These are phyloP conservation scores for Delia radicum DNA, from an alignment of 1,140 invertebrate species.

Conservation along the genomic window DNA sequence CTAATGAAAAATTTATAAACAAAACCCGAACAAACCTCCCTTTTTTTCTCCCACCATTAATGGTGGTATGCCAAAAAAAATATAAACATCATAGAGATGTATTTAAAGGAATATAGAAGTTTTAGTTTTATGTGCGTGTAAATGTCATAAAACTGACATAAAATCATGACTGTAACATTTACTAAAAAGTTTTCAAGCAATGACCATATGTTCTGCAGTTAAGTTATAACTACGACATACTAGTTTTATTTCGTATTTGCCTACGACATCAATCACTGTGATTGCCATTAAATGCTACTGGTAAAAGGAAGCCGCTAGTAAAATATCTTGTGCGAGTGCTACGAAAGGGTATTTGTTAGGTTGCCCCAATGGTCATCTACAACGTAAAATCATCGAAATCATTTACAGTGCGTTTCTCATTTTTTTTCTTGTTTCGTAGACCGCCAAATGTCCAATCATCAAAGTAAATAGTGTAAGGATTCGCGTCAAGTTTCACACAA, in stretches of 20 bases:
- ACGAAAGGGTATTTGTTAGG: not conserved
- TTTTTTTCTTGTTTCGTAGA: not conserved
- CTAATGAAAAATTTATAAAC: not conserved
- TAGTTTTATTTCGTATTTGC: not conserved
- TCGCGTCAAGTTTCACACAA: slow-evolving; percentile 1
- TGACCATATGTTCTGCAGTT: not conserved
- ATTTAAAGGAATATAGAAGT: not conserved
- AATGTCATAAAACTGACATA: slow-evolving; percentile 21
- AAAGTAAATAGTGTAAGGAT: not conserved
- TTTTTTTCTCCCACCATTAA: too few relatives aligned
- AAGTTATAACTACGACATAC: too few relatives aligned
- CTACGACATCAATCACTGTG: slow-evolving; percentile 10
- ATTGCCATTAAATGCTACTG: slow-evolving; percentile 18
- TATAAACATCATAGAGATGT: not conserved
- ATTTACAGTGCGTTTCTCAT: not conserved
- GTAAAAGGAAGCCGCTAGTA: not conserved
- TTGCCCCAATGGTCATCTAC: not conserved
- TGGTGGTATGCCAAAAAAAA: too few relatives aligned
- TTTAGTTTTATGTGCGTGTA: slow-evolving; percentile 22
- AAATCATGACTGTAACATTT: slow-evolving; percentile 1
- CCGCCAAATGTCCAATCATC: not conserved
- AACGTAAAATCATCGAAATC: not conserved
- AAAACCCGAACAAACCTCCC: not conserved
- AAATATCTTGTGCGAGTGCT: not conserved
- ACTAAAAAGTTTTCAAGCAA: not conserved